A percentile compares a stretch with the other conserved stretches of the same genome.
phyloP scores from a whole-genome alignment of 2,113 vertebrate species.

The Ceyx margarethae region DNA sequence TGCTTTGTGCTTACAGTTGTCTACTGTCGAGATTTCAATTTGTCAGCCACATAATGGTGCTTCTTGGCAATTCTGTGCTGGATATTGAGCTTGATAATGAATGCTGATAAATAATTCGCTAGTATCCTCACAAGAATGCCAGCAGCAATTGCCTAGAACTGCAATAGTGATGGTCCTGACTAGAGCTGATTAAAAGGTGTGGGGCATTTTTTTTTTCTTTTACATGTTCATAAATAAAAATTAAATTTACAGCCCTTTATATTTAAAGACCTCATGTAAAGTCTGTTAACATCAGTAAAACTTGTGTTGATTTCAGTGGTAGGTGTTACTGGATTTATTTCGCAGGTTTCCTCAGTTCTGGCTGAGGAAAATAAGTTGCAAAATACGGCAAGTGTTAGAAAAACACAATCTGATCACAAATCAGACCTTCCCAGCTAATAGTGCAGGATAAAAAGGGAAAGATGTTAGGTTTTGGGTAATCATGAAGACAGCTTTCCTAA shows the following conservation, averaged over 20 bases:
- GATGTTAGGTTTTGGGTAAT: background rate
- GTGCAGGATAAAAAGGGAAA: background rate
- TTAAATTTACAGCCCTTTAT: background rate
- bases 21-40: background rate
- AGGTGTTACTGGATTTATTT: background rate
- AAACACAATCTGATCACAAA: constrained; percentile 25
- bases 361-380: background rate
- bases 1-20: background rate
- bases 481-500: background rate
- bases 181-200: background rate
- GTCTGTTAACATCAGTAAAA: background rate
- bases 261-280: background rate
- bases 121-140: background rate
- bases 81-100: background rate
- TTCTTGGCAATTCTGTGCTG: background rate
- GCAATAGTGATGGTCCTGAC: background rate
- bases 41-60: background rate
- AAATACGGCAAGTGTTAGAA: background rate
- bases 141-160: background rate
- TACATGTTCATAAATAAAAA: background rate
- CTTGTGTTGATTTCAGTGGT: background rate
- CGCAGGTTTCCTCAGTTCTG: background rate
- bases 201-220: background rate
- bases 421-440: background rate
- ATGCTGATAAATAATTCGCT: background rate